Evolutionary conservation across 2,888 invertebrate genomes (phyloP).

Genomic region (Himalopsyche anomala): DNA sequence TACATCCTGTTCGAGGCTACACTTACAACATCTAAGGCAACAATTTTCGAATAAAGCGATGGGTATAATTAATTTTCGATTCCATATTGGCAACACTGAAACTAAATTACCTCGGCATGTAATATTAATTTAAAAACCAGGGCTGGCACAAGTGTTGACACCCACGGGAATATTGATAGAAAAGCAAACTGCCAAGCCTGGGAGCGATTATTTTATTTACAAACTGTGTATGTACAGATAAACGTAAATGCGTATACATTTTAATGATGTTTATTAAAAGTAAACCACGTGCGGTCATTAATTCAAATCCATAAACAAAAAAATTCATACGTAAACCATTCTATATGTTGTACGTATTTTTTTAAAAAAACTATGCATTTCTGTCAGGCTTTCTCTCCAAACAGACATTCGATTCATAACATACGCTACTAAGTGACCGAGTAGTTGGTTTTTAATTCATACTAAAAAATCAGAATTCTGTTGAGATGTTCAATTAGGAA

Average conservation of each 20-base stretch:
- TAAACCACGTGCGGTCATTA: not conserved
- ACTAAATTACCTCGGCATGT: not conserved
- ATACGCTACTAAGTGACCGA: too few relatives aligned
- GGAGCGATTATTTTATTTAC: not conserved
- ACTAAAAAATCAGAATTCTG: too few relatives aligned
- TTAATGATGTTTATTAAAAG: too few relatives aligned
- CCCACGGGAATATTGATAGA: not conserved
- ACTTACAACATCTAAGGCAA: not conserved
- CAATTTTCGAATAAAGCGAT: constrained; percentile 11
- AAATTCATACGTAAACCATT: not conserved
- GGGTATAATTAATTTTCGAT: not conserved
- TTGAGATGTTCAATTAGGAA: too few relatives aligned
- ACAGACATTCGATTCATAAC: too few relatives aligned
- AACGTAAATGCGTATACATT: too few relatives aligned
- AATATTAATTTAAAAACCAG: not conserved
- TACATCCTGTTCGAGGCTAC: not conserved
- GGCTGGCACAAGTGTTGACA: not conserved
- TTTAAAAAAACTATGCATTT: too few relatives aligned
- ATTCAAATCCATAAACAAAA: not conserved
- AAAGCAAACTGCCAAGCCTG: not conserved
- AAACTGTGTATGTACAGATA: not conserved
- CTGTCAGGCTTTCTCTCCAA: not conserved
- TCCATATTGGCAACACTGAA: constrained; percentile 18
- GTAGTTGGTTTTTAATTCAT: too few relatives aligned
- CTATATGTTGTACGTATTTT: too few relatives aligned